Evolutionary conservation across 2,797 vertebrate species (phyloP).

Genomic region (Phrynocephalus vlangalii): DNA sequence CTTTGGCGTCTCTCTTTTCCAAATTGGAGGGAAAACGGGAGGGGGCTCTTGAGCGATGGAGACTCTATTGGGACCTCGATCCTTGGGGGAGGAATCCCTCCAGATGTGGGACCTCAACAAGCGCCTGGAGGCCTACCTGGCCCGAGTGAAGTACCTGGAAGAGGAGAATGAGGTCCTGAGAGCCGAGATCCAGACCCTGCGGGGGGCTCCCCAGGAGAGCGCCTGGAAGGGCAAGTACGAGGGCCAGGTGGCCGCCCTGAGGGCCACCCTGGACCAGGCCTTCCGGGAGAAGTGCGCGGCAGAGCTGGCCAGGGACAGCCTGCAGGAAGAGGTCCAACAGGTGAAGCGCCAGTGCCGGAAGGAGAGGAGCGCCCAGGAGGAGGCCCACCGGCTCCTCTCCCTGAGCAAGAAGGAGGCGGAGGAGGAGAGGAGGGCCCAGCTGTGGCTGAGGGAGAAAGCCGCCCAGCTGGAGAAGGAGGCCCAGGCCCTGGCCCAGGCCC

Average conservation of each 20-base stretch:
- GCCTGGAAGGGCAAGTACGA: constrained; percentile 77
- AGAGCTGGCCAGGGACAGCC: constrained; percentile 83
- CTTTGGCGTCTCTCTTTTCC: too few species aligned
- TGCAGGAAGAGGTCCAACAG: constrained; percentile 80
- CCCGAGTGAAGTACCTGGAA: constrained; percentile 89
- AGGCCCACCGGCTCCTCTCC: constrained; percentile 74
- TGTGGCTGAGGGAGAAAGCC: constrained; percentile 84
- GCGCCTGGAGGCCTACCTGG: constrained; percentile 89
- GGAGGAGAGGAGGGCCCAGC: constrained; percentile 85
- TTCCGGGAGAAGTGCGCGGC: constrained; percentile 83
- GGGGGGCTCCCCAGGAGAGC: constrained; percentile 48
- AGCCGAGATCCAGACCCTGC: constrained; percentile 78
- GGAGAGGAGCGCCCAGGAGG: constrained; percentile 79
- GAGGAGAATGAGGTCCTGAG: constrained; percentile 87
- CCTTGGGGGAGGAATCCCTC: constrained; percentile 84
- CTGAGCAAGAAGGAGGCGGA: constrained; percentile 82
- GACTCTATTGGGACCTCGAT: constrained; percentile 36
- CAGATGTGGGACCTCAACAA: constrained; percentile 94
- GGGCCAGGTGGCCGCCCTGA: constrained; percentile 79
- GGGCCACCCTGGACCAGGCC: constrained; percentile 80
- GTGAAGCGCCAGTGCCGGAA: constrained; percentile 80
- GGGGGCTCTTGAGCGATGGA: constrained; percentile 58
- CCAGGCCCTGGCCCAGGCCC: constrained; percentile 76
- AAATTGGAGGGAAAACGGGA: too few species aligned
- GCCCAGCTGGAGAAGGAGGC: constrained; percentile 87